Evolutionary conservation across 2,888 invertebrate genomes (phyloP).

Genomic region (Polyploca ridens): DNA sequence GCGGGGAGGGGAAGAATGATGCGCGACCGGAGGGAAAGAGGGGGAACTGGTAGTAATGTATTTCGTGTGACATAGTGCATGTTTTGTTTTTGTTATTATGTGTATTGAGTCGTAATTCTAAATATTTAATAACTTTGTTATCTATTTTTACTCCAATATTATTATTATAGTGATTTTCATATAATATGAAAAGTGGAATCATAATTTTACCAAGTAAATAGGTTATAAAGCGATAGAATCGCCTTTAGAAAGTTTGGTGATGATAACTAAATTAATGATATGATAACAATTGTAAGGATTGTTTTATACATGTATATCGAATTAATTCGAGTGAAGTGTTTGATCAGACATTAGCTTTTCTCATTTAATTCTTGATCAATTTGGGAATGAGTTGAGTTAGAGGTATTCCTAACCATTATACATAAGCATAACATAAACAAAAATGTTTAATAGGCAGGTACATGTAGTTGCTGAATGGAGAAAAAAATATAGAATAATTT

Average conservation of each 20-base stretch:
- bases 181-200: neutral
- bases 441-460: too few relatives aligned
- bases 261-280: too few relatives aligned
- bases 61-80: neutral
- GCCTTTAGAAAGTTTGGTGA: neutral
- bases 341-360: too few relatives aligned
- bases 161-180: neutral
- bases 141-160: neutral
- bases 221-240: neutral
- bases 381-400: too few relatives aligned
- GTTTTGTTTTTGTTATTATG: neutral
- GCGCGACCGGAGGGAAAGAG: neutral
- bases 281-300: too few relatives aligned
- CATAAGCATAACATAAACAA: too few relatives aligned
- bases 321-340: too few relatives aligned
- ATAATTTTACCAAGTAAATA: neutral
- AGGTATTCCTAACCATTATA: too few relatives aligned
- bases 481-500: too few relatives aligned
- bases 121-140: neutral
- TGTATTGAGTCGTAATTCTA: neutral
- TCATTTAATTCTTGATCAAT: too few relatives aligned
- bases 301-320: too few relatives aligned
- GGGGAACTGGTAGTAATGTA: neutral
- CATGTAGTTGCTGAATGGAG: too few relatives aligned
- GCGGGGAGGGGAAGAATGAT: neutral